Conservation (phyloP, 2,888 invertebrate genomes). For the Fragum fragum region DNA sequence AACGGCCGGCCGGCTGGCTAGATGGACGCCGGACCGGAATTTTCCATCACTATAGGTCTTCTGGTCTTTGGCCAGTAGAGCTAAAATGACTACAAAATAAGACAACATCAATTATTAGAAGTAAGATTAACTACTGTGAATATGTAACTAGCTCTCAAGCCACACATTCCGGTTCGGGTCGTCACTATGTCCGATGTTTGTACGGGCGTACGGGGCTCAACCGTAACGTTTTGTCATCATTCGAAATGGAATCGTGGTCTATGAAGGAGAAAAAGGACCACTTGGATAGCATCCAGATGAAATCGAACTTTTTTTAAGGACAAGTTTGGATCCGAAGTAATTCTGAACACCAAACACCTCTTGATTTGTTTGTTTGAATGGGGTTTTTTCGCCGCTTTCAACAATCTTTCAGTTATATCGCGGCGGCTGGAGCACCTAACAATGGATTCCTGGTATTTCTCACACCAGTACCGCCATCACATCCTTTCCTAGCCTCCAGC, state of each 20-base stretch:
- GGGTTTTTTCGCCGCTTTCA: no score
- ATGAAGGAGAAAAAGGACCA: constrained; percentile 76
- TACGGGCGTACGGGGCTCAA: constrained; percentile 75
- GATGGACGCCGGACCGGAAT: no score
- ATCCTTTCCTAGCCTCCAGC: no score
- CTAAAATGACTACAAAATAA: constrained; percentile 72
- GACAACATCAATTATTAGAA: constrained; percentile 64
- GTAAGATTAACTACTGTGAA: constrained; percentile 75
- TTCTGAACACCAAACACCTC: no score
- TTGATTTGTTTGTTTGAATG: no score
- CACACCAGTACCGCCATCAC: no score
- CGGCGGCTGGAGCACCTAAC: no score
- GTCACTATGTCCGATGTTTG: constrained; percentile 77
- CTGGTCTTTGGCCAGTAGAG: no score
- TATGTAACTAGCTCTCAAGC: constrained; percentile 44
- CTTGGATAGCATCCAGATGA: constrained; percentile 72
- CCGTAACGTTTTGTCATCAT: constrained; percentile 79
- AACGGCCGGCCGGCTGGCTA: no score
- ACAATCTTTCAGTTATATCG: no score
- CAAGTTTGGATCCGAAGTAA: constrained; percentile 35
- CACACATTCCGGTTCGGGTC: constrained; percentile 70
- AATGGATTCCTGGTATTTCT: no score
- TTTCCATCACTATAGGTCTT: no score
- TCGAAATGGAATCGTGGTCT: constrained; percentile 71
- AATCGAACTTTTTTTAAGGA: constrained; percentile 73